phyloP scores from a whole-genome alignment of 2,797 vertebrate genomes.

The Myotis myotis region DNA sequence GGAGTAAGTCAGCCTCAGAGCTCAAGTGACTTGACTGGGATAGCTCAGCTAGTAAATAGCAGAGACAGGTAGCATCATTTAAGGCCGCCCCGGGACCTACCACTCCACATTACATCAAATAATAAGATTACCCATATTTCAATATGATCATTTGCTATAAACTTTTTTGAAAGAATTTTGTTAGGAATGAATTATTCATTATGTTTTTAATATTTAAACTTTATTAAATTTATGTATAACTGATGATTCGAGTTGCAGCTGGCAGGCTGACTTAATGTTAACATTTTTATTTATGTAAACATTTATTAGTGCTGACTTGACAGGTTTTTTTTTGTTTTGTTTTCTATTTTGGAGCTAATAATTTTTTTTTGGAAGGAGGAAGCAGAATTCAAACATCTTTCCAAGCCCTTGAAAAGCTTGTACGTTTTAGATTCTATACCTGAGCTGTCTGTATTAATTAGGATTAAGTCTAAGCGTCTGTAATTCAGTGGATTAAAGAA shows the following conservation, averaged over 20 bases:
- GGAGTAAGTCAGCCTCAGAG: neutral
- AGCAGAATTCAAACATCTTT: neutral
- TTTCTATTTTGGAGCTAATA: neutral
- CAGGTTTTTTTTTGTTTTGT: neutral
- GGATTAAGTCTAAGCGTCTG: neutral
- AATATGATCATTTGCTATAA: neutral
- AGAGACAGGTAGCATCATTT: neutral
- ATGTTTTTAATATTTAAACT: slow-evolving; percentile 22
- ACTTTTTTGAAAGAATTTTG: neutral
- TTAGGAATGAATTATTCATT: neutral
- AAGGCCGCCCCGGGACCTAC: neutral
- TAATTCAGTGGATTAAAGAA: neutral
- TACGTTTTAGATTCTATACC: neutral
- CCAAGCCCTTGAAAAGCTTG: neutral
- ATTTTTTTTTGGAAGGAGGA: neutral
- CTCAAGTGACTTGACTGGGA: neutral
- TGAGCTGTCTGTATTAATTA: neutral
- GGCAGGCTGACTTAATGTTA: neutral
- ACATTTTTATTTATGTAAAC: neutral
- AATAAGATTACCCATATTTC: neutral
- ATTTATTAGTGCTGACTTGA: neutral
- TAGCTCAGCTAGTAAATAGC: neutral
- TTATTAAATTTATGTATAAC: neutral
- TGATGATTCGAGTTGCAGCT: neutral
- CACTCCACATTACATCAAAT: neutral